Evolutionary conservation across 2,113 vertebrate genomes (phyloP), one percentile per base, ranked within the genome.

Genomic region (Tachuris rubrigastra): DNA sequence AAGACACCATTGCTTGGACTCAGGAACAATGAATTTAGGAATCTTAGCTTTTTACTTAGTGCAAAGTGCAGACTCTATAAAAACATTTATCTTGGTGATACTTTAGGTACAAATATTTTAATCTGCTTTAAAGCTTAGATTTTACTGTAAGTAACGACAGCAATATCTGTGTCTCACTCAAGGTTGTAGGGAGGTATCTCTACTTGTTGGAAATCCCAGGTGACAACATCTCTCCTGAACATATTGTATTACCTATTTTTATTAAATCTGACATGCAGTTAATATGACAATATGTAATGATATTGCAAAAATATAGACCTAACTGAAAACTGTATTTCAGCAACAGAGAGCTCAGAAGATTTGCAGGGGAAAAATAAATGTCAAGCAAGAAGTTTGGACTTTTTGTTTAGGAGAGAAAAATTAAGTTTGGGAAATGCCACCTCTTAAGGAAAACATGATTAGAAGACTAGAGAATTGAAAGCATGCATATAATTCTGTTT

Each of bases 21-120:
- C 0, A 1, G 1, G 2, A 65, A n/a, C 9, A 14, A 0, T 28
- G 31, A 50, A 33, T 52, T 79, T 53, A 52, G 17, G 6, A 33
- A 35, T 67, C 23, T 53, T 37, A 22, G 9, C 2, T 58, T 67
- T 83, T 80, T 20, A 56, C 41, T 37, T 56, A 37, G n/a, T n/a
- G n/a, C 0, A 1, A 85, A 62, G 55, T 52, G 39, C 14, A 77
- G 27, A 17, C 4, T 73, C 31, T 81, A 16, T 49, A 44, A 46
- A 47, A 91, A 16, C n/a, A 13, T 60, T 17, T 80, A 0, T 42
- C 25, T 85, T 33, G 7, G 16, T 56, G 10, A 20, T 66, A 49
- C 8, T 41, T 41, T 8, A n/a, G 5, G 3, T 37, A 28, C 14
- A n/a, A 50, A 62, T 39, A 33, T 65, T 47, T 77, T 67, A 4